Percentiles rank a stretch among this genome's conserved stretches.
phyloP scores from a whole-genome alignment of 2,888 invertebrate genomes.

The Scaptomyza flava region DNA sequence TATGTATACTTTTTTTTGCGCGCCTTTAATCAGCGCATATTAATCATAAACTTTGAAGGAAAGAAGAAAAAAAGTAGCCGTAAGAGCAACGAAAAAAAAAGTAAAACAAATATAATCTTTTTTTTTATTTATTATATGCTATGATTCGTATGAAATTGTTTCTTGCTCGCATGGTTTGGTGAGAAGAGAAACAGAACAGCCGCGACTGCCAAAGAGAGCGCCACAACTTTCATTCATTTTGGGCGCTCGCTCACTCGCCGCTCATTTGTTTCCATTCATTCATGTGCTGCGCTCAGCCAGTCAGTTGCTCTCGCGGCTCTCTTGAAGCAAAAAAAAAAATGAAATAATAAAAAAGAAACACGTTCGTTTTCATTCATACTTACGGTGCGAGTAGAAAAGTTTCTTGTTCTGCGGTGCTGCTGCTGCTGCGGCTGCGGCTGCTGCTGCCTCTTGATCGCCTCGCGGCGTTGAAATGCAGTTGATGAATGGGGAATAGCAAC shows the following conservation, averaged over 20 bases:
- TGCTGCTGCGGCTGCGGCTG: conserved; percentile 28
- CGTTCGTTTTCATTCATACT: conserved; percentile 81
- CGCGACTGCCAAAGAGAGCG: conserved; percentile 30
- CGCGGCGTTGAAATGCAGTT: conserved; percentile 80
- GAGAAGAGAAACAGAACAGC: conserved; percentile 30
- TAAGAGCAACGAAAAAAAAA: conserved; percentile 32
- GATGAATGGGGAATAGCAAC: conserved; percentile 70
- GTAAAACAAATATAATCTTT: conserved; percentile 56
- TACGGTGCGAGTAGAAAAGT: conserved; percentile 65
- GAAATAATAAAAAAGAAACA: conserved; percentile 46
- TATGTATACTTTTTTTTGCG: conserved; percentile 23
- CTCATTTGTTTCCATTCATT: conserved; percentile 59
- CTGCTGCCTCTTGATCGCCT: conserved; percentile 54
- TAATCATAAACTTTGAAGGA: conserved; percentile 71
- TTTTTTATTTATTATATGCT: conserved; percentile 62
- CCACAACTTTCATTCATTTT: conserved; percentile 76
- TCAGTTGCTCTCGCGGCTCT: conserved; percentile 32
- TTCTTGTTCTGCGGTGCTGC: conserved; percentile 58
- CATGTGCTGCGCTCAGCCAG: conserved; percentile 43
- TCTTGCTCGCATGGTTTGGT: conserved; percentile 26
- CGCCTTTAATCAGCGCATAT: conserved; percentile 72
- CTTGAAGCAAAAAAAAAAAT: conserved; percentile 14
- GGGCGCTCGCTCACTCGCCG: conserved; percentile 40
- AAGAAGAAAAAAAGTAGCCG: conserved; percentile 38
- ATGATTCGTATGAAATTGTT: conserved; percentile 41